Percentiles rank a stretch among this genome's conserved stretches.
Conservation (phyloP, 2,113 vertebrate genomes). For the Pyxicephalus adspersus region DNA sequence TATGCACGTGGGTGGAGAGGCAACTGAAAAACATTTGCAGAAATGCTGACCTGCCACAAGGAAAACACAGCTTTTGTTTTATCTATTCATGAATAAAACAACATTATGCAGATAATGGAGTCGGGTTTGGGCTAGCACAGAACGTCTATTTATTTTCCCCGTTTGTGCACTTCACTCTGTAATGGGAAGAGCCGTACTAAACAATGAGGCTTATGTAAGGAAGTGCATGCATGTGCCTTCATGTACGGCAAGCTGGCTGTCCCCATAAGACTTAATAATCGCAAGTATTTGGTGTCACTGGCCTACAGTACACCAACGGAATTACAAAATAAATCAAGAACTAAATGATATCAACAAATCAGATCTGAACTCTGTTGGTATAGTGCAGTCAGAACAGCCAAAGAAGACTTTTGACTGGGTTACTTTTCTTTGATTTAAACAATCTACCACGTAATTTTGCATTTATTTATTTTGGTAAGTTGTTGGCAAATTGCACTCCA, state of each 20-base stretch:
- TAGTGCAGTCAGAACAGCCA: no score
- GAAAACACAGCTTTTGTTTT: conserved; percentile 14
- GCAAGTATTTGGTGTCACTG: no score
- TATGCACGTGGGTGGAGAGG: conserved; percentile 27
- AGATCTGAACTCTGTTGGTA: no score
- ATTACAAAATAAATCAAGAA: no score
- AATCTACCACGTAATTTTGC: no score
- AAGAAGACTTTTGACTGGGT: no score
- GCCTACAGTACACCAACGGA: no score
- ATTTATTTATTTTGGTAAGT: no score
- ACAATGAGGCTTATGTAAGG: neutral
- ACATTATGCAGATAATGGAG: neutral
- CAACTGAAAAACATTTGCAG: conserved; percentile 33
- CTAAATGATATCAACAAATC: no score
- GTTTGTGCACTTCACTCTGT: neutral
- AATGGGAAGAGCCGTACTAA: neutral
- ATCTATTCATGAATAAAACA: conserved; percentile 44
- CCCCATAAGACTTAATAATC: neutral
- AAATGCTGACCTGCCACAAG: conserved; percentile 39
- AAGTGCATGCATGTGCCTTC: neutral
- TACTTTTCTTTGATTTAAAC: no score
- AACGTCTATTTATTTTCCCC: neutral
- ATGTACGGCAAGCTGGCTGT: neutral
- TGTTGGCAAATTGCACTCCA: no score
- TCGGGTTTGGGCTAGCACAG: neutral